Evolutionary conservation across 2,888 invertebrate species (phyloP), one percentile per base, ranked within the genome.

Genomic region (Pheosia tremula): DNA sequence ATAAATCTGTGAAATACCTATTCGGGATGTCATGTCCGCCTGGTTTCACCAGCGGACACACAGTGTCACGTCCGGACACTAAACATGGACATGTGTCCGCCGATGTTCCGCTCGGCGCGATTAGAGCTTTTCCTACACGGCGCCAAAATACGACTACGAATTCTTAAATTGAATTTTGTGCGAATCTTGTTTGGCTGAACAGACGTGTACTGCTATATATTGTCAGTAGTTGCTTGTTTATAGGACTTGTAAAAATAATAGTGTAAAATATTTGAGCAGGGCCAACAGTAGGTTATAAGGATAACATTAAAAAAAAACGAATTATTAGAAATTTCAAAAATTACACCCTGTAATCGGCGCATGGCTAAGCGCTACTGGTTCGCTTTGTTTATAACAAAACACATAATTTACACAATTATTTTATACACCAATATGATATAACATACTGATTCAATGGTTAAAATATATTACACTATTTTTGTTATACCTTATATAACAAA

Each of bases 91-190:
- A 77, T 72, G 69, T 71, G 79, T 75, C 68, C 58, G 72, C 70
- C 77, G 66, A 63, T 72, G 71, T 78, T 71, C 72, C 72, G 73
- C 67, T 74, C 69, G 78, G 79, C 78, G 71, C 71, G 72, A 68
- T 77, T 74, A 78, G 77, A 75, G 74, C 75, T 75, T 78, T 83
- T 82, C 82, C 68, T 70, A 62, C 68, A 70, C 71, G 75, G 71
- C 73, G 68, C 76, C 71, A 71, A 75, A 79, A 79, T 70, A 71
- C 72, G 74, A 65, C 69, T 67, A 66, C 60, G 68, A 73, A 68
- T 77, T 79, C 78, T 74, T 68, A 79, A 78, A 79, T 75, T 74
- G 71, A 67, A 69, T 71, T 64, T 69, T 68, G 64, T 62, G 63
- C 61, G 56, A 61, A 70, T 72, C 71, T 68, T 67, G 65, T 68